These are phyloP conservation scores for Bellardia pandia DNA, from an alignment of 2,888 invertebrate genomes.

Conservation along the genomic window DNA sequence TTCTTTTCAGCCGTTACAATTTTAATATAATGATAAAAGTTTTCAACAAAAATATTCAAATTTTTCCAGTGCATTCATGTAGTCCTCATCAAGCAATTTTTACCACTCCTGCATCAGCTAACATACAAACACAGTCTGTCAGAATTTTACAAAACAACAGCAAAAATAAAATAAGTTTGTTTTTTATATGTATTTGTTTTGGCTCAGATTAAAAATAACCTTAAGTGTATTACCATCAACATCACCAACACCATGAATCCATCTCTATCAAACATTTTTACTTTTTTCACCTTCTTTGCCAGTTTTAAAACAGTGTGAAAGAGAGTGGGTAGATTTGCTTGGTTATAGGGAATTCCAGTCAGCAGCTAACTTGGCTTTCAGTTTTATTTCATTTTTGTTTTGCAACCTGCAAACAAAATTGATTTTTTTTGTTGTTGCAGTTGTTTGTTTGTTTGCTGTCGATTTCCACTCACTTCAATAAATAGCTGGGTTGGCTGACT, in stretches of 20 bases:
- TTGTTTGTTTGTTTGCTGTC: slow-evolving; percentile 40
- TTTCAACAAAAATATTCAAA: slow-evolving; percentile 56
- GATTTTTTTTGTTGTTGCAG: slow-evolving; percentile 3
- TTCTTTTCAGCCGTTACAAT: slow-evolving; percentile 21
- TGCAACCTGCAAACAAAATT: slow-evolving; percentile 38
- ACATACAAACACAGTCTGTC: background rate
- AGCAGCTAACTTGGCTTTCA: slow-evolving; percentile 5
- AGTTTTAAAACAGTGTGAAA: background rate
- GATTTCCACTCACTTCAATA: slow-evolving; percentile 58
- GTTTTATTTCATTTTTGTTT: background rate
- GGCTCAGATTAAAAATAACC: slow-evolving; percentile 69
- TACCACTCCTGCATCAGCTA: background rate
- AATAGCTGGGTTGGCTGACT: slow-evolving; percentile 53
- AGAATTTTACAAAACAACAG: background rate
- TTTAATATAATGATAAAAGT: slow-evolving; percentile 67
- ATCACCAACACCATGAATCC: slow-evolving; percentile 47
- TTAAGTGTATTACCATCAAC: slow-evolving; percentile 65
- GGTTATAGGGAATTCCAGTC: background rate
- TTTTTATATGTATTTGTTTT: slow-evolving; percentile 43
- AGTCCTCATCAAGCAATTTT: background rate
- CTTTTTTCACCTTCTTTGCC: slow-evolving; percentile 24
- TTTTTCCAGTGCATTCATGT: slow-evolving; percentile 8
- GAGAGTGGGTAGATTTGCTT: background rate
- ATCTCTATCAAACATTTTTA: slow-evolving; percentile 26
- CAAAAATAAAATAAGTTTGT: slow-evolving; percentile 12